A percentile compares a stretch with the other conserved stretches of the same genome.
Evolutionary conservation across 1,140 invertebrate genomes (phyloP).

Genomic region (Drosophila murphyi): DNA sequence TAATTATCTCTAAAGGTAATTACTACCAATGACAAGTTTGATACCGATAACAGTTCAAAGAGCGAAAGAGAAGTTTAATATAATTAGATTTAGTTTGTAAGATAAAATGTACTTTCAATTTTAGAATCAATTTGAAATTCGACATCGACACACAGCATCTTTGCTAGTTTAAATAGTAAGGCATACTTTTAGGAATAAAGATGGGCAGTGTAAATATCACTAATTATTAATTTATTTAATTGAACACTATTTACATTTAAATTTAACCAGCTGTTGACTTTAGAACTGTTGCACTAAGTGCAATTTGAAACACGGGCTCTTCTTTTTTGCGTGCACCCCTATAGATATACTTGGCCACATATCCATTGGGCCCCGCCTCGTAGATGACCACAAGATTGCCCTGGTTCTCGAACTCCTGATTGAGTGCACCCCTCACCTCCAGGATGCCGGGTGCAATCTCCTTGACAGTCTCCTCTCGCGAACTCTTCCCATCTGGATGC

Average conservation of each 20-base stretch:
- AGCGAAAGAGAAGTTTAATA: too few species aligned
- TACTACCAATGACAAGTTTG: too few species aligned
- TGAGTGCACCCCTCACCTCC: constrained; percentile 21
- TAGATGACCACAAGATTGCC: constrained; percentile 20
- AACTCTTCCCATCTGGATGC: constrained; percentile 20
- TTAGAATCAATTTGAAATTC: background rate
- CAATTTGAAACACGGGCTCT: background rate
- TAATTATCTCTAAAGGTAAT: constrained; percentile 6
- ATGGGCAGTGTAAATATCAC: background rate
- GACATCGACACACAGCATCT: background rate
- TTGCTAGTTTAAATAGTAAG: background rate
- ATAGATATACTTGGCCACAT: constrained; percentile 39
- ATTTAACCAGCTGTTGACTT: constrained; percentile 22
- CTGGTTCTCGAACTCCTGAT: constrained; percentile 16
- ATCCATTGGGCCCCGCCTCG: constrained; percentile 31
- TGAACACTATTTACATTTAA: background rate
- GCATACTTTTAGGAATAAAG: constrained; percentile 11
- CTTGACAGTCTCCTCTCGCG: constrained; percentile 17
- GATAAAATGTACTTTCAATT: background rate
- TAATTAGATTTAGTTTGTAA: background rate
- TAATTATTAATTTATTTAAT: background rate
- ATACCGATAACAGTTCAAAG: too few species aligned
- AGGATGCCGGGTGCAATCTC: constrained; percentile 21
- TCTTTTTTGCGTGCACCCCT: background rate
- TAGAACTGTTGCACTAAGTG: constrained; percentile 11